Evolutionary conservation across 2,888 invertebrate species (phyloP).

Genomic region (Apotomis capreana): DNA sequence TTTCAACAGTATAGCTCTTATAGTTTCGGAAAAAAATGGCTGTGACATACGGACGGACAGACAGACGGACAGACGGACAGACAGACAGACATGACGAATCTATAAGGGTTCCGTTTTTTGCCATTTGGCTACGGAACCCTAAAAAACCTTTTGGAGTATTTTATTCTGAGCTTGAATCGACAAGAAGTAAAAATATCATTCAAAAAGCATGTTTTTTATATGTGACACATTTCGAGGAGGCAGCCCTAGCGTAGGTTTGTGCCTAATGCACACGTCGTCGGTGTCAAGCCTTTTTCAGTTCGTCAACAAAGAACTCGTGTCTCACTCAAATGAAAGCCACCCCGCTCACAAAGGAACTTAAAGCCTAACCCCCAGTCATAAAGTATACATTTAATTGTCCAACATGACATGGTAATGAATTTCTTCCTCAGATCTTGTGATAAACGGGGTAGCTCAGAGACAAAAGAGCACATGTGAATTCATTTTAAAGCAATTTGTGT

Average conservation of each 20-base stretch:
- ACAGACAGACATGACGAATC: no score
- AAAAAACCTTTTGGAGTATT: no score
- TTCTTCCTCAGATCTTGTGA: constrained; percentile 28
- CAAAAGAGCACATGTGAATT: not conserved
- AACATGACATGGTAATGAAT: constrained; percentile 30
- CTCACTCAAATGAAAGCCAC: constrained; percentile 30
- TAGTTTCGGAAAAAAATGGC: no score
- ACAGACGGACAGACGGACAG: no score
- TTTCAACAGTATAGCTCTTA: no score
- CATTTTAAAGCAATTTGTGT: not conserved
- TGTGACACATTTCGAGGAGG: not conserved
- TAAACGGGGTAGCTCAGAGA: not conserved
- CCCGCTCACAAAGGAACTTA: constrained; percentile 8
- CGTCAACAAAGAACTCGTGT: constrained; percentile 29
- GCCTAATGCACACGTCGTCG: constrained; percentile 13
- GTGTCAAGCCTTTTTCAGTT: constrained; percentile 40
- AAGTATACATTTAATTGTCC: not conserved
- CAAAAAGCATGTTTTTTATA: no score
- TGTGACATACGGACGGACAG: no score
- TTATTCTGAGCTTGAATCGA: no score
- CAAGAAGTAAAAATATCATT: no score
- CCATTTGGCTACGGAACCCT: no score
- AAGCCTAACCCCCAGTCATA: constrained; percentile 10
- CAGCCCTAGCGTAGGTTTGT: constrained; percentile 3
- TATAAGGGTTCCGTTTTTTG: no score